Conservation (phyloP, 1,140 invertebrate genomes). For the Bombyx mori region ASM3026992v2 NC_085127.1:7361001-7361500, state of each 20-base stretch:
- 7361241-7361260: neutral
- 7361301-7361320: no score
- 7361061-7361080: slow-evolving; percentile 38
- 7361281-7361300: neutral
- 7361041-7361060: slow-evolving; percentile 13
- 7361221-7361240: neutral
- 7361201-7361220: slow-evolving; percentile 45
- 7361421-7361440: no score
- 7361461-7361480: no score
- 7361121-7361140: slow-evolving; percentile 39
- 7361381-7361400: no score
- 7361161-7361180: slow-evolving; percentile 21
- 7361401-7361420: no score
- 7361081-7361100: slow-evolving; percentile 33
- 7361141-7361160: slow-evolving; percentile 17
- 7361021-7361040: slow-evolving; percentile 17
- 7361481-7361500: no score
- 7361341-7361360: no score
- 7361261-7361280: neutral
- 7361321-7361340: no score
- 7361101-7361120: slow-evolving; percentile 23
- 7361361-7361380: no score
- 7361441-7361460: no score
- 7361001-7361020: slow-evolving; percentile 18
- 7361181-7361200: slow-evolving; percentile 6